phyloP scores from a whole-genome alignment of 2,888 invertebrate genomes.

The Caenorhabditis sp. region DNA sequence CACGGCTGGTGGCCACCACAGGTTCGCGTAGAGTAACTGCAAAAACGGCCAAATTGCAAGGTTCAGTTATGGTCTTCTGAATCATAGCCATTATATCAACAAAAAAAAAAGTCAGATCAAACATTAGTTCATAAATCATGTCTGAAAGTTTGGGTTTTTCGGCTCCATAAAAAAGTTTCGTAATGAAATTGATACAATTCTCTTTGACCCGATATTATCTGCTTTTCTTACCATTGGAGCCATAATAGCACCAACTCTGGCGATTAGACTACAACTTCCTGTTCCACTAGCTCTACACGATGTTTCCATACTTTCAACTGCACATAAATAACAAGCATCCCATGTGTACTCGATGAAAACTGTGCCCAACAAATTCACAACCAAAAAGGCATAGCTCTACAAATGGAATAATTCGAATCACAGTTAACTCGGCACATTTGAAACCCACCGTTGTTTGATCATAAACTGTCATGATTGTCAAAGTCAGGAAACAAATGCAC shows the following conservation, averaged over 20 bases:
- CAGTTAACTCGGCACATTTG: too few species aligned
- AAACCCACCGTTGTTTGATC: conserved; percentile 46
- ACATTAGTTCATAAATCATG: too few species aligned
- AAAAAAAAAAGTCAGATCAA: too few species aligned
- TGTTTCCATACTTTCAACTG: conserved; percentile 61
- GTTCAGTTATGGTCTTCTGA: too few species aligned
- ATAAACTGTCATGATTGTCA: conserved; percentile 59
- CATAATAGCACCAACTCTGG: conserved; percentile 58
- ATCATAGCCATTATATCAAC: too few species aligned
- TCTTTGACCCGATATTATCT: too few species aligned
- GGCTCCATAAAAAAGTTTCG: too few species aligned
- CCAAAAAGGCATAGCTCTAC: conserved; percentile 50
- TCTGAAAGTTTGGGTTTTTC: too few species aligned
- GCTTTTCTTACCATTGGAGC: conserved; percentile 52
- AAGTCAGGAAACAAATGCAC: conserved; percentile 62
- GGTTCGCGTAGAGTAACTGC: conserved; percentile 62
- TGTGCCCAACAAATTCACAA: conserved; percentile 55
- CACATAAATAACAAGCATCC: conserved; percentile 64
- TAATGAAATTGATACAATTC: too few species aligned
- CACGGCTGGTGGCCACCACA: conserved; percentile 60
- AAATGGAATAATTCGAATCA: too few species aligned
- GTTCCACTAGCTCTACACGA: conserved; percentile 52
- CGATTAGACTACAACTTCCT: conserved; percentile 58
- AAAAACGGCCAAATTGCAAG: too few species aligned
- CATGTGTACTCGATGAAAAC: conserved; percentile 65